These are phyloP conservation scores for Dreissena polymorpha DNA, from an alignment of 1,140 invertebrate species.

Conservation along the genomic window DNA sequence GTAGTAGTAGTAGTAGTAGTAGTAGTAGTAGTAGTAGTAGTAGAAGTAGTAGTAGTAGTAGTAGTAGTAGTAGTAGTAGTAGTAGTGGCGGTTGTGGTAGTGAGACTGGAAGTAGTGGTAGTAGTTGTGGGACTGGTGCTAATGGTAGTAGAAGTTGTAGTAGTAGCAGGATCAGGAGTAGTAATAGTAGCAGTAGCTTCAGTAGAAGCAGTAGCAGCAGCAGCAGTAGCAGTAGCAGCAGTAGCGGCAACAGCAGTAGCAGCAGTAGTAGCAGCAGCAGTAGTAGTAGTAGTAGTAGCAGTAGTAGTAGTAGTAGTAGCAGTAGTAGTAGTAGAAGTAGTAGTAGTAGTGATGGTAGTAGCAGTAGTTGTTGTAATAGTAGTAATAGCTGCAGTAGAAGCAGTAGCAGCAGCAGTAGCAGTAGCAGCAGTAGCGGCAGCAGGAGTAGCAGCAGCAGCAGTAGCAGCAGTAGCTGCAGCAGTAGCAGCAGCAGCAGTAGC, in stretches of 20 bases:
- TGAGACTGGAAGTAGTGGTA: not conserved
- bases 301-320: not conserved
- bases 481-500: not conserved
- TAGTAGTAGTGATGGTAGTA: not conserved
- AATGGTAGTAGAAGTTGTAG: no score
- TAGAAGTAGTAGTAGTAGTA: not conserved
- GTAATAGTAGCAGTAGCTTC: no score
- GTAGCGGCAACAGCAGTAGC: no score
- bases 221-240: no score
- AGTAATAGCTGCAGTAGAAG: not conserved
- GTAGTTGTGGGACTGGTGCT: no score
- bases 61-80: not conserved
- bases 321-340: not conserved
- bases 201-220: no score
- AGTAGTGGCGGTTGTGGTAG: not conserved
- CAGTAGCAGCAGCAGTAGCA: not conserved
- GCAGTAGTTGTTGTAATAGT: not conserved
- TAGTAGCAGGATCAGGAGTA: no score
- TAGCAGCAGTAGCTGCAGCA: not conserved
- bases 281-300: no score
- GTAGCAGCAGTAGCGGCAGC: not conserved
- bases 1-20: not conserved
- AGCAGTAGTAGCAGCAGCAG: no score
- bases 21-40: slow-evolving; percentile 6
- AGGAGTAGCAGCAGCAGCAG: not conserved